Conservation (phyloP, 2,797 vertebrate genomes). For the Strix occidentalis region DNA sequence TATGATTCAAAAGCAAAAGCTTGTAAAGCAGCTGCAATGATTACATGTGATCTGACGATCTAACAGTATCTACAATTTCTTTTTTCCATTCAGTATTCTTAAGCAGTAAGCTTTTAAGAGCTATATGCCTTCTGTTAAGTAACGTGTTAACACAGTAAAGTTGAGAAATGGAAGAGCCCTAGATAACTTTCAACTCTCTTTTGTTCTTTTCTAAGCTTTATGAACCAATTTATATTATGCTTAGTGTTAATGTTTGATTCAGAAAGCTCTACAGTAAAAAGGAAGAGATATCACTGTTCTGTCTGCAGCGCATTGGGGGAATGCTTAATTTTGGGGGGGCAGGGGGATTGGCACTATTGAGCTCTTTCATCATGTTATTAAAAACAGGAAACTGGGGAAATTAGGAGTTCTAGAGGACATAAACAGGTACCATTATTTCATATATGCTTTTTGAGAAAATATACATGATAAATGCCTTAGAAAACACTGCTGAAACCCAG, state of each 20-base stretch:
- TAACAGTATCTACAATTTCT: background rate
- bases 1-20: conserved; percentile 19
- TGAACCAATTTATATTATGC: background rate
- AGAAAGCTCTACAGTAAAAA: background rate
- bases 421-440: background rate
- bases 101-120: conserved; percentile 26
- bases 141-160: background rate
- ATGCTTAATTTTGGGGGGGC: background rate
- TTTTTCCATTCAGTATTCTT: background rate
- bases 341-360: background rate
- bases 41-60: background rate
- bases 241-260: conserved; percentile 2
- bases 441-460: background rate
- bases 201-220: conserved; percentile 15
- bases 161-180: background rate
- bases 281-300: background rate
- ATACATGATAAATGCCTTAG: background rate
- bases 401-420: background rate
- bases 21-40: background rate
- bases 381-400: background rate
- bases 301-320: background rate
- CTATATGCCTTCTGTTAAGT: conserved; percentile 3
- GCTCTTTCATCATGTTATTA: background rate
- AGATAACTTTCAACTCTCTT: background rate
- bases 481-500: background rate